Conservation (phyloP, 2,113 vertebrate species). For the Microcebus lehilahytsara region DNA sequence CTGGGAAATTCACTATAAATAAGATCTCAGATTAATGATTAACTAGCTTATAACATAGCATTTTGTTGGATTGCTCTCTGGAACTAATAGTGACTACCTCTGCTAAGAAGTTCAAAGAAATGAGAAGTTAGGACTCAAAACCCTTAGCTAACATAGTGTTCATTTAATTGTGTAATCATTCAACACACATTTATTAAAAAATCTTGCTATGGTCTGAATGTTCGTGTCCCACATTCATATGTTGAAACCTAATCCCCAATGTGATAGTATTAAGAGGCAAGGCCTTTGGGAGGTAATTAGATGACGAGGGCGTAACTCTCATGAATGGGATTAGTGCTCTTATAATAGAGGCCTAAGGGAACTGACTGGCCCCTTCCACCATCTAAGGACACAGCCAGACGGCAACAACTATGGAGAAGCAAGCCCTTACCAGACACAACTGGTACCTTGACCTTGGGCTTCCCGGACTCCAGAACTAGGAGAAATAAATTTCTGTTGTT, state of each 20-base stretch:
- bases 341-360: background rate
- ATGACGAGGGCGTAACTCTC: background rate
- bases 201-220: background rate
- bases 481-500: background rate
- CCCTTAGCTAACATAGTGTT: background rate
- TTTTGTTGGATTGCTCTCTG: background rate
- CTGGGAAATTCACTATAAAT: background rate
- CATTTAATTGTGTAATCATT: background rate
- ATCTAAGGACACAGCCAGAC: background rate
- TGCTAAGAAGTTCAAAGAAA: background rate
- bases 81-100: background rate
- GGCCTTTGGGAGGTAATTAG: background rate
- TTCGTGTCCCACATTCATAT: background rate
- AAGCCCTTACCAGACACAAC: background rate
- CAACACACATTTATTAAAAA: background rate
- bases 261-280: background rate
- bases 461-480: background rate
- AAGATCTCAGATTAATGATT: background rate
- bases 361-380: background rate
- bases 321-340: background rate
- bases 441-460: background rate
- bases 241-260: background rate
- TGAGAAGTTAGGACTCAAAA: background rate
- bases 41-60: background rate
- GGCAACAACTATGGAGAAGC: background rate